Conservation (phyloP, 2,888 invertebrate genomes). For the Chrysolina americana region DNA sequence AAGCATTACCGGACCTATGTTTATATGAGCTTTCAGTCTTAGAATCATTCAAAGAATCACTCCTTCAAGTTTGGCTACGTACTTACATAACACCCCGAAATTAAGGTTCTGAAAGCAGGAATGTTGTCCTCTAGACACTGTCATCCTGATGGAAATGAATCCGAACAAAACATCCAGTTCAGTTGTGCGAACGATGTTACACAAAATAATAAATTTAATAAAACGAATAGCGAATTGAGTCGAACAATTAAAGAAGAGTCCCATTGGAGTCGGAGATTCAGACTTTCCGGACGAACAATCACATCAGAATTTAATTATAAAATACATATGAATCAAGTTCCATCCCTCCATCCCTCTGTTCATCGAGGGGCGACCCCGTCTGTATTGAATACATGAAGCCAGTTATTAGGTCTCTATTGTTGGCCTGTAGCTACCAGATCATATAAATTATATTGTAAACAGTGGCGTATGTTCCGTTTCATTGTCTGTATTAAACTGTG, state of each 20-base stretch:
- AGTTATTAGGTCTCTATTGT: slow-evolving; percentile 70
- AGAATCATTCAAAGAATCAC: too few species aligned
- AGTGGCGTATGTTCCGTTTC: slow-evolving; percentile 67
- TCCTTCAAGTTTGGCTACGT: too few species aligned
- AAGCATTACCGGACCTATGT: too few species aligned
- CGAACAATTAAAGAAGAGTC: slow-evolving; percentile 47
- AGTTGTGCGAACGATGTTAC: slow-evolving; percentile 5
- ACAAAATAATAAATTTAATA: slow-evolving; percentile 33
- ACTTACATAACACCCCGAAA: too few species aligned
- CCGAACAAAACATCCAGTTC: not conserved
- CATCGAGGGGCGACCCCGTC: slow-evolving; percentile 56
- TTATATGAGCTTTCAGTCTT: too few species aligned
- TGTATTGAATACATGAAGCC: slow-evolving; percentile 68
- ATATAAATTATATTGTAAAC: slow-evolving; percentile 70
- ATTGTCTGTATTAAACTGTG: slow-evolving; percentile 65
- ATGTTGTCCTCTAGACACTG: not conserved
- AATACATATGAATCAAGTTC: slow-evolving; percentile 68
- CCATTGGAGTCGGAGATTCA: slow-evolving; percentile 38
- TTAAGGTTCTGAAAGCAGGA: not conserved
- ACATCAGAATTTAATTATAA: slow-evolving; percentile 70
- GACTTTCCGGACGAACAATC: slow-evolving; percentile 68
- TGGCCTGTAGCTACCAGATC: slow-evolving; percentile 70
- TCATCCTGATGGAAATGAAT: slow-evolving; percentile 16
- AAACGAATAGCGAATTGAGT: slow-evolving; percentile 15
- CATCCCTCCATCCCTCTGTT: slow-evolving; percentile 58